phyloP scores from a whole-genome alignment of 1,140 invertebrate genomes.

The Aleiodes sp. region DNA sequence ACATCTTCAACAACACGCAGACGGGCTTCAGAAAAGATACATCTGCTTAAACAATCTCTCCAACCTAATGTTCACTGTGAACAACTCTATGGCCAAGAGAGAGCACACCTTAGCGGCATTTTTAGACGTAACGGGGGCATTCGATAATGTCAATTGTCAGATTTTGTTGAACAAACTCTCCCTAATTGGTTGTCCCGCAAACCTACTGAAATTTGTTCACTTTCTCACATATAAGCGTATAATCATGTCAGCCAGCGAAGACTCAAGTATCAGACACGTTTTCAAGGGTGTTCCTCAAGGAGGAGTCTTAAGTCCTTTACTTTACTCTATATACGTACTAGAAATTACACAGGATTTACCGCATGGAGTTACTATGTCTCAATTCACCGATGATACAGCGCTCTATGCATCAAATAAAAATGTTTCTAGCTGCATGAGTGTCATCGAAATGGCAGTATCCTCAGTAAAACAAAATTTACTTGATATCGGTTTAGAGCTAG shows the following conservation, averaged over 20 bases:
- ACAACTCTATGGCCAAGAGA: background rate
- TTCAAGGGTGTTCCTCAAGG: slow-evolving; percentile 10
- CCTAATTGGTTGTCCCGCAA: background rate
- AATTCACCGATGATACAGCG: slow-evolving; percentile 31
- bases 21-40: background rate
- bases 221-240: background rate
- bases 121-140: slow-evolving; percentile 1
- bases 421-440: background rate
- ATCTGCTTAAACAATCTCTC: background rate
- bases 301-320: background rate
- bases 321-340: slow-evolving; percentile 21
- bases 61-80: background rate
- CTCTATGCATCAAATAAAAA: background rate
- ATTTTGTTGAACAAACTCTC: background rate
- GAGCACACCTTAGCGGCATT: background rate
- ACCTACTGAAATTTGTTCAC: background rate
- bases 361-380: background rate
- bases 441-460: background rate
- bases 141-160: slow-evolving; percentile 20
- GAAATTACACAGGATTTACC: slow-evolving; percentile 7
- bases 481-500: slow-evolving; percentile 9
- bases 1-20: too few species aligned
- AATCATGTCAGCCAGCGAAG: background rate
- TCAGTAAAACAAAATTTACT: background rate
- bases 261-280: background rate